These are phyloP conservation scores for Byasa hedistus DNA, from an alignment of 2,888 invertebrate species.

Conservation along the genomic window DNA sequence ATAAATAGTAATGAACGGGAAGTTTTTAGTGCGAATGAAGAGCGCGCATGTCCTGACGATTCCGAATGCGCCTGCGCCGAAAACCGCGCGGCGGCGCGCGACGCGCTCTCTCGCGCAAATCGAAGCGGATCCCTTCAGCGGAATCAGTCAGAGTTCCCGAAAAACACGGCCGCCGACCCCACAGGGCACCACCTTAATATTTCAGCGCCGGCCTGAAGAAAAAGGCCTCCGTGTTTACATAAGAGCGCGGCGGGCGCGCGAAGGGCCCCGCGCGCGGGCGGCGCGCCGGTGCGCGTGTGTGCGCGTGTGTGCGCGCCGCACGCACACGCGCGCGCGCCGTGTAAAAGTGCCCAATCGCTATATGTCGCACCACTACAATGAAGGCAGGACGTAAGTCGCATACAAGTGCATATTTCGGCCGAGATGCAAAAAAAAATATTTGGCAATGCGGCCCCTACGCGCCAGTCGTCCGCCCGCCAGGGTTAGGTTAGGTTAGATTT, in stretches of 20 bases:
- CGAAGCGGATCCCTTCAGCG: constrained; percentile 60
- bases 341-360: constrained; percentile 77
- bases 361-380: constrained; percentile 79
- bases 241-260: constrained; percentile 62
- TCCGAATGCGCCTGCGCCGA: constrained; percentile 49
- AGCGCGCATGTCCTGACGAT: constrained; percentile 32
- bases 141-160: constrained; percentile 78
- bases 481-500: constrained; percentile 81
- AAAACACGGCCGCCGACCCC: constrained; percentile 72
- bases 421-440: constrained; percentile 81
- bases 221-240: constrained; percentile 75
- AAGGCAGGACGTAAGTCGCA: constrained; percentile 80
- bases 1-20: constrained; percentile 36
- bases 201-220: constrained; percentile 51
- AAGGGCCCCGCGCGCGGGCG: constrained; percentile 71
- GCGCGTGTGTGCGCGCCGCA: constrained; percentile 63
- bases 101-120: constrained; percentile 48
- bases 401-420: constrained; percentile 81
- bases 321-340: constrained; percentile 55
- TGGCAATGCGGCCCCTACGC: constrained; percentile 80
- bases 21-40: constrained; percentile 33
- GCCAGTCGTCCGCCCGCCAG: constrained; percentile 79
- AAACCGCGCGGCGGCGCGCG: constrained; percentile 48
- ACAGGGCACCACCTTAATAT: constrained; percentile 72
- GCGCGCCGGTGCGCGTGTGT: constrained; percentile 48